These are phyloP conservation scores for Apotomis turbidana DNA, from an alignment of 2,888 invertebrate species.

Conservation along the genomic window DNA sequence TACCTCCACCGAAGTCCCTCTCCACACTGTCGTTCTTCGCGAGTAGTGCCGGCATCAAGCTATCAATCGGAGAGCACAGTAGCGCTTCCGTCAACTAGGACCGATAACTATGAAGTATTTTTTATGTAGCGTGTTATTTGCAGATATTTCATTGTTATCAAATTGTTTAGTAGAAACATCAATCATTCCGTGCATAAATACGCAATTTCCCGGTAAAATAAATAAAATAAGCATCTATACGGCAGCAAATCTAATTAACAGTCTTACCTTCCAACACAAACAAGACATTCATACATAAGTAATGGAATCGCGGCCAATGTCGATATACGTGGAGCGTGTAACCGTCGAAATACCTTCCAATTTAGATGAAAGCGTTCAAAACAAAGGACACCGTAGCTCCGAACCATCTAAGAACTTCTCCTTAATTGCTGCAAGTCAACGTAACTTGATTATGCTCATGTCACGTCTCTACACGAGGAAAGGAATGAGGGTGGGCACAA, in stretches of 20 bases:
- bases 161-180: too few relatives aligned
- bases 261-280: neutral
- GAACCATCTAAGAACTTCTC: slow-evolving; percentile 48
- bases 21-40: too few relatives aligned
- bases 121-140: too few relatives aligned
- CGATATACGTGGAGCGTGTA: slow-evolving; percentile 43
- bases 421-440: slow-evolving; percentile 52
- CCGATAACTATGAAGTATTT: too few relatives aligned
- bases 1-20: too few relatives aligned
- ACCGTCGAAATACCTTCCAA: slow-evolving; percentile 32
- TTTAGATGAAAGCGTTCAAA: slow-evolving; percentile 42
- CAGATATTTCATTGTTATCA: too few relatives aligned
- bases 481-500: slow-evolving; percentile 4
- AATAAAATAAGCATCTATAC: neutral
- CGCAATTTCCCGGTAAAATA: neutral
- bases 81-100: too few relatives aligned
- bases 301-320: slow-evolving; percentile 43
- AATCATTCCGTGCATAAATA: too few relatives aligned
- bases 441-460: slow-evolving; percentile 53
- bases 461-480: slow-evolving; percentile 46
- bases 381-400: slow-evolving; percentile 45
- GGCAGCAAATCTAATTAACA: slow-evolving; percentile 1
- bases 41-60: too few relatives aligned
- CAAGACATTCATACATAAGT: slow-evolving; percentile 40
- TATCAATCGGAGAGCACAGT: too few relatives aligned